Evolutionary conservation across 1,140 invertebrate genomes (phyloP).

Genomic region (Drosophila azteca): DNA sequence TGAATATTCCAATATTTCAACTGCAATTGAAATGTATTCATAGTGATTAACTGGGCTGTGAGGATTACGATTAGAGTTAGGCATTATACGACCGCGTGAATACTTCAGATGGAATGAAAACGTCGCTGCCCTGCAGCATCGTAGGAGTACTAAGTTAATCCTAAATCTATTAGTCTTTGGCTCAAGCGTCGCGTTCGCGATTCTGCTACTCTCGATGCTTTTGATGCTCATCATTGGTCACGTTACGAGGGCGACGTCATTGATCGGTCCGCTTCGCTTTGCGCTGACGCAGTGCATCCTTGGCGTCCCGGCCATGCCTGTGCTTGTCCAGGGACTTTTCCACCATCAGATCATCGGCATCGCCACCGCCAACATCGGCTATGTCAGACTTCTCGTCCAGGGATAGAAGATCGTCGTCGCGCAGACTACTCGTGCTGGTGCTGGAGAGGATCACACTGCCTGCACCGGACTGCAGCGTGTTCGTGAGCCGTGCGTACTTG

Average conservation of each 20-base stretch:
- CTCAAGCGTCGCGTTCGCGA: slow-evolving; percentile 43
- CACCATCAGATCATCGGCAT: slow-evolving; percentile 49
- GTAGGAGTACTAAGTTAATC: slow-evolving; percentile 36
- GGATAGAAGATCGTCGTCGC: slow-evolving; percentile 74
- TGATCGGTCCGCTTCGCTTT: slow-evolving; percentile 37
- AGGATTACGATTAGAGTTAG: no score
- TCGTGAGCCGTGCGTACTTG: slow-evolving; percentile 70
- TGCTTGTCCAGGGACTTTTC: slow-evolving; percentile 27
- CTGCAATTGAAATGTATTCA: neutral
- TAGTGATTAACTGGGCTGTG: neutral
- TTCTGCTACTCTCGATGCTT: slow-evolving; percentile 9
- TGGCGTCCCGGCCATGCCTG: slow-evolving; percentile 13
- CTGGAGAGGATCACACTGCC: slow-evolving; percentile 64
- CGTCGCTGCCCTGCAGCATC: slow-evolving; percentile 33
- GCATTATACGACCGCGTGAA: slow-evolving; percentile 23
- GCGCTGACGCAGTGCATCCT: slow-evolving; percentile 54
- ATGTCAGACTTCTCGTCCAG: slow-evolving; percentile 74
- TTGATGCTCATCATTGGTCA: slow-evolving; percentile 9
- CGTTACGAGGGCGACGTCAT: no score
- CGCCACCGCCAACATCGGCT: slow-evolving; percentile 39
- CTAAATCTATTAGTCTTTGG: slow-evolving; percentile 66
- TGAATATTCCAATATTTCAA: no score
- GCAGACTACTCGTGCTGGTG: slow-evolving; percentile 65
- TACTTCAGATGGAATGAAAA: slow-evolving; percentile 44
- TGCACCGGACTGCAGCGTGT: slow-evolving; percentile 62